These are phyloP conservation scores for Calidris pugnax DNA, from an alignment of 2,113 vertebrate species.

Conservation along the genomic window DNA sequence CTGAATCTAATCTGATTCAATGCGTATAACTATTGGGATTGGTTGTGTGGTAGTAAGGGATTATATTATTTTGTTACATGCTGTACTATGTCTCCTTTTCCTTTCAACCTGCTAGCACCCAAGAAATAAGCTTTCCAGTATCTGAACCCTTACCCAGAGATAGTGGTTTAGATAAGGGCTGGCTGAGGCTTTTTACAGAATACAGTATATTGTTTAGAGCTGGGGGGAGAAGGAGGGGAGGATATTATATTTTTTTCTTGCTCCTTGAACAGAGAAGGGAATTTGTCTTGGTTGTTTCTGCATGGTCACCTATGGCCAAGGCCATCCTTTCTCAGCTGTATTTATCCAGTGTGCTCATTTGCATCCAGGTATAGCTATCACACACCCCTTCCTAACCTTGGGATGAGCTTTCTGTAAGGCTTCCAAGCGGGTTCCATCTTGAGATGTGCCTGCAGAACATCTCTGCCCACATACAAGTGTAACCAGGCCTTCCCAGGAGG, in stretches of 20 bases:
- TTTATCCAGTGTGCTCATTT: not conserved
- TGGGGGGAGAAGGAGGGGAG: rapidly evolving
- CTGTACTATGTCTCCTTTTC: not conserved
- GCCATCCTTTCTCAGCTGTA: not conserved
- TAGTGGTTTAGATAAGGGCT: constrained; percentile 4
- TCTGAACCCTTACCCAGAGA: not conserved
- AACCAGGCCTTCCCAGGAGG: not conserved
- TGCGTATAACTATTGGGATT: not conserved
- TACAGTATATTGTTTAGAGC: not conserved
- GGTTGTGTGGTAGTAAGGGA: not conserved
- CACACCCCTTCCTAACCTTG: not conserved
- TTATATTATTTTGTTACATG: not conserved
- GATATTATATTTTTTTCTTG: not conserved
- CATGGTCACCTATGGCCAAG: not conserved
- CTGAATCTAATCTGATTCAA: constrained; percentile 40
- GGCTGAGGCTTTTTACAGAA: not conserved
- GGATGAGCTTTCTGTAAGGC: not conserved
- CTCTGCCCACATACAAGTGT: not conserved
- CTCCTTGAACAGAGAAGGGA: not conserved
- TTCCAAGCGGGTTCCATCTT: not conserved
- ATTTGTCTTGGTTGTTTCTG: not conserved
- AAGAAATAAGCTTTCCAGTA: constrained; percentile 28
- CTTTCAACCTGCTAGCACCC: not conserved
- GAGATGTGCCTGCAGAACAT: not conserved
- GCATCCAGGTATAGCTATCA: not conserved